These are phyloP conservation scores for Prionailurus bengalensis DNA, from an alignment of 2,113 vertebrate genomes.

Conservation along the genomic window DNA sequence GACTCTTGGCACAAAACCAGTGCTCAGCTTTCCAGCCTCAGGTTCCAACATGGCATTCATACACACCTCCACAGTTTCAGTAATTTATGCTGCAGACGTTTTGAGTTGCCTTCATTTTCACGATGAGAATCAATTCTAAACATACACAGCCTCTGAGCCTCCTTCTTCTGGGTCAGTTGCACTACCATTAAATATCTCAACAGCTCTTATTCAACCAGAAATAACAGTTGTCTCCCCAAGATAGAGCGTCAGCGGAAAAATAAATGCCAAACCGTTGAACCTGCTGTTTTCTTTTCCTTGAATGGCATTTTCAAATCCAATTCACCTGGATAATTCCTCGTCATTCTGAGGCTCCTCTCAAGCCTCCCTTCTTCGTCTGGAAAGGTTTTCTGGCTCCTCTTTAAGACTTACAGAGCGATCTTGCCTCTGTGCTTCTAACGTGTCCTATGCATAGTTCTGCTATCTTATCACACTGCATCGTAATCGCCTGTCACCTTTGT, in stretches of 20 bases:
- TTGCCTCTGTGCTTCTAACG: not conserved
- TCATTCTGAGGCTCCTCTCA: not conserved
- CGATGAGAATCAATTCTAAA: constrained; percentile 36
- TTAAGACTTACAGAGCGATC: not conserved
- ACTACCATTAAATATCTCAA: not conserved
- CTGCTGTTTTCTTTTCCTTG: not conserved
- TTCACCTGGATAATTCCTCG: not conserved
- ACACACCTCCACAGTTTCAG: not conserved
- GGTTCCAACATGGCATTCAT: not conserved
- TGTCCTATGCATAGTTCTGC: not conserved
- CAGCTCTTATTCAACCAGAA: constrained; percentile 35
- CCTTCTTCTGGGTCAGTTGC: not conserved
- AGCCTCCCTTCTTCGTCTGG: not conserved
- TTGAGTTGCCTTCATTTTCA: constrained; percentile 12
- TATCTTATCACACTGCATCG: fast-evolving
- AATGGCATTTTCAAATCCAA: constrained; percentile 10
- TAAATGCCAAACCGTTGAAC: not conserved
- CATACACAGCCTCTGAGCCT: not conserved
- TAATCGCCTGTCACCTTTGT: not conserved
- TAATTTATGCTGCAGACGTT: not conserved
- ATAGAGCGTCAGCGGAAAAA: not conserved
- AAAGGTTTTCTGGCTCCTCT: not conserved
- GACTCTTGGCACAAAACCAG: not conserved
- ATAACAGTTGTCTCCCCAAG: constrained; percentile 20
- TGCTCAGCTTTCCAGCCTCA: not conserved